Base-by-base conservation (phyloP, 2,113 vertebrate species). In the Acanthisitta chloris region DNA sequence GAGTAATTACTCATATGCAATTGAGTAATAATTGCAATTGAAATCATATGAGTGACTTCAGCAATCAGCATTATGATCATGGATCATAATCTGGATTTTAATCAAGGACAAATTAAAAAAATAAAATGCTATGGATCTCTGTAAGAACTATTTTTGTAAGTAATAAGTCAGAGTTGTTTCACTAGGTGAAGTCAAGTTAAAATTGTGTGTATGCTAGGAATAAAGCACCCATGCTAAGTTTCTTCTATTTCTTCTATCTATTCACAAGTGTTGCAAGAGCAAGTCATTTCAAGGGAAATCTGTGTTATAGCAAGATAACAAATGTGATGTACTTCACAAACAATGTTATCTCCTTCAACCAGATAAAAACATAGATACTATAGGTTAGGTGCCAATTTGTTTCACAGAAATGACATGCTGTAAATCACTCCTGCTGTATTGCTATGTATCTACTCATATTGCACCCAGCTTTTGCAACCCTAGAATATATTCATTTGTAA, bases 341-440 rank as follows among this genome's bases (percentile, higher is more conserved):
- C n/a, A 76, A 49, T 43, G 49, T 93, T 95, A 86, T 90, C 88
- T 85, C 49, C 70, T 95, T 90, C 81, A 88, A 36, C 58, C 81
- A 92, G 66, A 94, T 88, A 77, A 89, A 96, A 93, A 88, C 43
- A 69, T 11, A 82, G 88, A 92, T 96, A 48, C 74, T 67, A 33
- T 29, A 72, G 85, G 85, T 93, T 77, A 94, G 90, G 48, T 91
- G 85, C 85, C 92, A 85, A 77, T 93, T 94, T 94, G 31, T 94
- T 95, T 90, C 85, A 61, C 85, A 90, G n/a, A 77, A 88, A 90
- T 94, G 62, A 58, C 62, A 42, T 42, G 66, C 85, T 94, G 74
- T 87, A 90, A 93, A 90, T 95, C 87, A 81, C 46, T 94, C 34
- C 46, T 81, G 34, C 43, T 87, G 16, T 73, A 86, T 34, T 85